Conservation (phyloP, 2,888 invertebrate species). For the Heliconius erato region DNA sequence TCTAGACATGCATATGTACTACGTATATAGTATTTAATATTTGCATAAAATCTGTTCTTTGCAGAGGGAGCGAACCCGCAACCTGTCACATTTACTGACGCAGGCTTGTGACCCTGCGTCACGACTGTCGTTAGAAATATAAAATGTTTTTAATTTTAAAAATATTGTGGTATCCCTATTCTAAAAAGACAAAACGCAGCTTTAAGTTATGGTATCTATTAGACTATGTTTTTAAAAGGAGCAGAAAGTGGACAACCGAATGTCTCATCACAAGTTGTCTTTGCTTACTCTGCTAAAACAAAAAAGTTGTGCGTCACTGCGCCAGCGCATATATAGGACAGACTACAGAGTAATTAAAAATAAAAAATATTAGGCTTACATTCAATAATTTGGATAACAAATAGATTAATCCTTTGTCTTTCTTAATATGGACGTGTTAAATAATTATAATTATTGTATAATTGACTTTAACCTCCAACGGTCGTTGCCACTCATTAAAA, state of each 20-base stretch:
- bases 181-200: too few relatives aligned
- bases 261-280: too few relatives aligned
- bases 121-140: too few relatives aligned
- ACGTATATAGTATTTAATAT: constrained; percentile 15
- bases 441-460: constrained; percentile 41
- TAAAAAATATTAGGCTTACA: constrained; percentile 35
- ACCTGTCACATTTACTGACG: too few relatives aligned
- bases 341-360: constrained; percentile 19
- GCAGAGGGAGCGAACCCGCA: too few relatives aligned
- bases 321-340: constrained; percentile 23
- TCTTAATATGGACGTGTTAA: constrained; percentile 39
- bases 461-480: constrained; percentile 40
- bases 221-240: background rate
- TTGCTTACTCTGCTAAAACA: background rate
- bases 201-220: background rate
- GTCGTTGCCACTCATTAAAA: constrained; percentile 33
- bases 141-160: too few relatives aligned
- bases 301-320: constrained; percentile 8
- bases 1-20: constrained; percentile 17
- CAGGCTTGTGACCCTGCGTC: too few relatives aligned
- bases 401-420: constrained; percentile 39
- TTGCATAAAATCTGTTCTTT: too few relatives aligned
- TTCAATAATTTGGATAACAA: constrained; percentile 38
- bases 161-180: too few relatives aligned
- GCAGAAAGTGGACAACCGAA: background rate